Base-by-base conservation (phyloP, 30 jellyfish, hydroid and myxozoan genomes). In the Morbakka virulenta region DNA sequence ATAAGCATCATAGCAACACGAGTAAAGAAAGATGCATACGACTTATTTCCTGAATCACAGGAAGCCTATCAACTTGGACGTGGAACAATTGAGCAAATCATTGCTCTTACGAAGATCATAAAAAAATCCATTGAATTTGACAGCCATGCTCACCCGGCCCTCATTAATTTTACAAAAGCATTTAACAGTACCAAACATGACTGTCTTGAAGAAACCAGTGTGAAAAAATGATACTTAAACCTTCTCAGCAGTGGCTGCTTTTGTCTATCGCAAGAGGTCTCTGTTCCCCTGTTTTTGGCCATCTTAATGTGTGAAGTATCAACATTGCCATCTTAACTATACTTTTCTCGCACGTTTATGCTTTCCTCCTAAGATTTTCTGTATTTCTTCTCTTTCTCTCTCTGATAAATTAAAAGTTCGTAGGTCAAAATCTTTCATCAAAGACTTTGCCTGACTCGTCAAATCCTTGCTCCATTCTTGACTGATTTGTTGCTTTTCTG, bases 61-160 rank as follows among this genome's bases (percentile, higher is more conserved):
- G 69, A 28, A 3, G 69, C 69, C 21, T 52, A 52, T 32, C 76
- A 64, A 64, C 11, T 21, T 64, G 76, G 57, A 64, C 28, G 76
- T 26, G 57, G 76, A 6, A 64, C 76, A 2, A 64, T 64, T 6
- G 76, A 64, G 25, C 76, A 64, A 25, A 26, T 64, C 76, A 4
- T 64, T 3, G 53, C 62, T 28, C 76, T 64, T 6, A 52, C 28
- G 21, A 49, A 64, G 21, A 23, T 64, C 64, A 25, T 64, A 2
- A 52, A 64, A 23, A 64, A 64, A 26, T 64, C 76, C 4, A n/a
- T 64, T 2, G 76, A 64, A 28, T 28, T 64, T 52, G 31, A 64
- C 76, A 64, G 21, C 2, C 76, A 49, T 23, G 62, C 14, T 2
- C 62, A 64, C 62, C 28, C 31, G 11, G 62, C 21, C 6, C 31